phyloP scores from a whole-genome alignment of 1,140 invertebrate species.

The Tetragonula clypearis region DNA sequence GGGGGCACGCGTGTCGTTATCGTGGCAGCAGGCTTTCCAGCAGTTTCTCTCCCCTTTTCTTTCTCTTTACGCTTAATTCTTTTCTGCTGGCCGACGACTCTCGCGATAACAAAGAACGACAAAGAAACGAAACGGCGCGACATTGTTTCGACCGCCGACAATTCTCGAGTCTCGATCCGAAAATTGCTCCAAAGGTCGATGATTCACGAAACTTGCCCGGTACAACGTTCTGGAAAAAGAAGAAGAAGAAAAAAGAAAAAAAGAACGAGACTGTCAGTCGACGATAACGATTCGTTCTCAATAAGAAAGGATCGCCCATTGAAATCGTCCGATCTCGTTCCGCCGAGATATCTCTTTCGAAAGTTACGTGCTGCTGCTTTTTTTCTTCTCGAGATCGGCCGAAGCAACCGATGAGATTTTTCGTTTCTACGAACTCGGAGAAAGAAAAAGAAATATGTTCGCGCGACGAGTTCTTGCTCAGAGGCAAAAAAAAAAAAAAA shows the following conservation, averaged over 20 bases:
- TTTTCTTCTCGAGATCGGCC: neutral
- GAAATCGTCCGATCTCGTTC: neutral
- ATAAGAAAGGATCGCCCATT: conserved; percentile 4
- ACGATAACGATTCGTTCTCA: conserved; percentile 26
- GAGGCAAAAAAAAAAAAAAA: too few species aligned
- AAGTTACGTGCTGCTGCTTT: neutral
- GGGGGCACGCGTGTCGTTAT: neutral
- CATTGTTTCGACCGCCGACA: neutral
- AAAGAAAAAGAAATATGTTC: neutral
- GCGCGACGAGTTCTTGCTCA: neutral
- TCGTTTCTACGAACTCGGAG: neutral
- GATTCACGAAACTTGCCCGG: conserved; percentile 35
- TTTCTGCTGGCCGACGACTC: too few species aligned
- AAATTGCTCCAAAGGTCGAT: conserved; percentile 35
- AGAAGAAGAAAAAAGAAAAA: conserved; percentile 18
- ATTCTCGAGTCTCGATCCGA: conserved; percentile 7
- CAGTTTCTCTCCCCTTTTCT: neutral
- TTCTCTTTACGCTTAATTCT: neutral
- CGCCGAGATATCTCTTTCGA: neutral
- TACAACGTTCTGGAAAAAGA: conserved; percentile 1
- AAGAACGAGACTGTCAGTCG: conserved; percentile 2
- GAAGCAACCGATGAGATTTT: neutral
- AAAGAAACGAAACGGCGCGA: neutral
- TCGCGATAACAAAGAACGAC: too few species aligned
- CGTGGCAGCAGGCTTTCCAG: neutral